Conservation (phyloP, 2,888 invertebrate species). For the Poecilus cupreus region DNA sequence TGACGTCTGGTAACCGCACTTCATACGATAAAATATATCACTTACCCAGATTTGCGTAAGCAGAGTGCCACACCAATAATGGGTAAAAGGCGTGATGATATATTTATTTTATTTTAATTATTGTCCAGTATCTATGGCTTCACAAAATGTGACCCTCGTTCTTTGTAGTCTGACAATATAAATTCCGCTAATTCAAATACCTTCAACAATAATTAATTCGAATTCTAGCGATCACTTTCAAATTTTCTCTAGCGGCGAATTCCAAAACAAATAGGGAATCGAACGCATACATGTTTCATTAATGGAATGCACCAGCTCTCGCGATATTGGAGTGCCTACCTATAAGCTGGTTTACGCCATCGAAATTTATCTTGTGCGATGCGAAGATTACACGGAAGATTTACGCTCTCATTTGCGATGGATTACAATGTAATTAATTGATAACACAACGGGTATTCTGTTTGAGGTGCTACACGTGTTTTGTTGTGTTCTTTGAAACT, state of each 20-base stretch:
- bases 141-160: no score
- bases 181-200: no score
- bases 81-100: no score
- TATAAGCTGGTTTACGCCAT: constrained; percentile 54
- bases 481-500: constrained; percentile 34
- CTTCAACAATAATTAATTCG: neutral
- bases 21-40: no score
- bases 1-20: no score
- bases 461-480: constrained; percentile 31
- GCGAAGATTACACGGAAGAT: constrained; percentile 54
- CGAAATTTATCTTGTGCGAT: constrained; percentile 51
- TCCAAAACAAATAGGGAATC: neutral
- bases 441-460: constrained; percentile 50
- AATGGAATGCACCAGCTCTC: constrained; percentile 11
- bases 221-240: neutral
- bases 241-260: neutral
- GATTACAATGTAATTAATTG: constrained; percentile 58
- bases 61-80: no score
- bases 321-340: neutral
- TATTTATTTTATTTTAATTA: no score
- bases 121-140: no score
- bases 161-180: no score
- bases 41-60: no score
- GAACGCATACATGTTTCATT: constrained; percentile 36
- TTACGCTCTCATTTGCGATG: constrained; percentile 58